phyloP scores from a whole-genome alignment of 2,888 invertebrate genomes.

The Elysia crispata region DNA sequence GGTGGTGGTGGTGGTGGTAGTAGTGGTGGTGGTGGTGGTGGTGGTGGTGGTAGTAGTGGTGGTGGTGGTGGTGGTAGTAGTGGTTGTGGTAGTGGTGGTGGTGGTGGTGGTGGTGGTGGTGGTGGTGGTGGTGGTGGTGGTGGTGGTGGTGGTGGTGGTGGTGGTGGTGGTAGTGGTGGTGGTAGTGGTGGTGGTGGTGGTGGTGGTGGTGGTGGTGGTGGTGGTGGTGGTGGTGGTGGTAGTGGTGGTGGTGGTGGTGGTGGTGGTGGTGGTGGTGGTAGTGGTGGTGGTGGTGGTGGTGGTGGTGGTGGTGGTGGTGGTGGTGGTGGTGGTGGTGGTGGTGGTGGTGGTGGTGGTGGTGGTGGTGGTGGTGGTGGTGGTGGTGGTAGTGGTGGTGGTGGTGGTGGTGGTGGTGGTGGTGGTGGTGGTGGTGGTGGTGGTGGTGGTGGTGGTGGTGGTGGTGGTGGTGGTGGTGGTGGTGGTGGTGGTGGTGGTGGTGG shows the following conservation, averaged over 20 bases:
- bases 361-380: neutral
- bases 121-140: neutral
- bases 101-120: slow-evolving; percentile 3
- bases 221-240: neutral
- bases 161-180: neutral
- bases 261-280: neutral
- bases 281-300: neutral
- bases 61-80: neutral
- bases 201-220: neutral
- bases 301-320: neutral
- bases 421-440: neutral
- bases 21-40: neutral
- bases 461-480: neutral
- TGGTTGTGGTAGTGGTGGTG: too few relatives aligned
- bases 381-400: slow-evolving; percentile 1
- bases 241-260: neutral
- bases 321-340: slow-evolving; percentile 1
- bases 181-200: neutral
- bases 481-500: neutral
- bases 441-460: neutral
- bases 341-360: slow-evolving; percentile 1
- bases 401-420: neutral
- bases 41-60: neutral
- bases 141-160: neutral
- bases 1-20: slow-evolving; percentile 2